phyloP scores from a whole-genome alignment of 2,797 vertebrate genomes.

The Sarcoramphus papa region DNA sequence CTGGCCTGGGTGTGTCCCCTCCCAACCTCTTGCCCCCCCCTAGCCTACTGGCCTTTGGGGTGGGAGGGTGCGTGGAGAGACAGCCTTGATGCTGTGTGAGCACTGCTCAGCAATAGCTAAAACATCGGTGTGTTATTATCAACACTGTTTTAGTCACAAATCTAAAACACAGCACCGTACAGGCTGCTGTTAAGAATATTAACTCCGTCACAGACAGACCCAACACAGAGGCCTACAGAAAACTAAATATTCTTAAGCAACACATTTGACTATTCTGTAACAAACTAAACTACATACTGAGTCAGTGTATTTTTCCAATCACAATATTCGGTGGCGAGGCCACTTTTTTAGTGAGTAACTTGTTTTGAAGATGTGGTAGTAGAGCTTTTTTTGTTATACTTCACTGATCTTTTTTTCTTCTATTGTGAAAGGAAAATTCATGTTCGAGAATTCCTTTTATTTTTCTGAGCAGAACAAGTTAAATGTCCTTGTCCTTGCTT shows the following conservation, averaged over 20 bases:
- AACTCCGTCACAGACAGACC: not conserved
- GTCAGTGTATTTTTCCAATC: not conserved
- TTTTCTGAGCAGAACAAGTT: not conserved
- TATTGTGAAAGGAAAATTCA: not conserved
- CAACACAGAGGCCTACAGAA: not conserved
- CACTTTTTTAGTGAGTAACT: not conserved
- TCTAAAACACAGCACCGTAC: not conserved
- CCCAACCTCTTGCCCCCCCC: too few species aligned
- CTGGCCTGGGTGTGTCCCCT: not conserved
- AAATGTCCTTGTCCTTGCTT: not conserved
- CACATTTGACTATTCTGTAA: not conserved
- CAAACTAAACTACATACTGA: not conserved
- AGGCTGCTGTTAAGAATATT: not conserved
- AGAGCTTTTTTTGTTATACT: not conserved
- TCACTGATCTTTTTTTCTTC: not conserved
- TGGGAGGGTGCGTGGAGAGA: too few species aligned
- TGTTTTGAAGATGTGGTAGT: not conserved
- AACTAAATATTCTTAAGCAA: not conserved
- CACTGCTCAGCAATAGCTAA: not conserved
- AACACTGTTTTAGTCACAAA: not conserved
- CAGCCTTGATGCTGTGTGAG: not conserved
- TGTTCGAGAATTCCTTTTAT: not conserved
- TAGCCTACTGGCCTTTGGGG: too few species aligned
- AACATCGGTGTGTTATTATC: not conserved
- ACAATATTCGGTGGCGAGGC: rapidly evolving